Conservation (phyloP, 64 coral and sea anemone genomes). For the Actinia tenebrosa region DNA sequence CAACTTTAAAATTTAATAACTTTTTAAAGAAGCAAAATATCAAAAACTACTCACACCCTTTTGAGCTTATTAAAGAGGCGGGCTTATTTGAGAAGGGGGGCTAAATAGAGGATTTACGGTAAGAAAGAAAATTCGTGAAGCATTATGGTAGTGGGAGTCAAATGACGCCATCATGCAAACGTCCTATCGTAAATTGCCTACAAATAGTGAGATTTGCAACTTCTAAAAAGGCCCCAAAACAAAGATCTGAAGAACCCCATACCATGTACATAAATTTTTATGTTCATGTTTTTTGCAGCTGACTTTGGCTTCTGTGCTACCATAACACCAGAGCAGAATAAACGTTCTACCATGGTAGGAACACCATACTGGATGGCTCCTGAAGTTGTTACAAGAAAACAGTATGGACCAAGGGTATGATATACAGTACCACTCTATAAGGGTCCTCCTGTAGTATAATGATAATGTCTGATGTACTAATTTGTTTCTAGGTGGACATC, state of each 20-base stretch:
- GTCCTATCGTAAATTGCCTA: too few species aligned
- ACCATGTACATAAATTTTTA: not conserved
- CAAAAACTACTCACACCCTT: too few species aligned
- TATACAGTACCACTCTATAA: not conserved
- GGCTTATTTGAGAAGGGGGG: too few species aligned
- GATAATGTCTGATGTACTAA: not conserved
- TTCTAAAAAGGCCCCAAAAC: not conserved
- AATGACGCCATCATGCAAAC: too few species aligned
- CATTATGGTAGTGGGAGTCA: too few species aligned
- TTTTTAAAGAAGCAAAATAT: too few species aligned
- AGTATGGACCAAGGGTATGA: constrained; percentile 91
- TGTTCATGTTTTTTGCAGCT: constrained; percentile 45
- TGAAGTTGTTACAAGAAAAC: constrained; percentile 93
- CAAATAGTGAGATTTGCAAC: too few species aligned
- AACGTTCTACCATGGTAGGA: constrained; percentile 98
- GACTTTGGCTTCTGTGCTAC: constrained; percentile 99
- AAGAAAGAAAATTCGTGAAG: too few species aligned
- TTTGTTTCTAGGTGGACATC: constrained; percentile 71
- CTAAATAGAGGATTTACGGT: too few species aligned
- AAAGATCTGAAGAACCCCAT: not conserved
- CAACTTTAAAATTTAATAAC: too few species aligned
- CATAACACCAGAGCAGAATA: constrained; percentile 96
- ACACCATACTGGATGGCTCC: constrained; percentile 99
- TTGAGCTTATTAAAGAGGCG: too few species aligned
- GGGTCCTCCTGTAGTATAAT: too few species aligned